Conservation (phyloP, 1,140 invertebrate species). For the Drosophila melanica region DNA sequence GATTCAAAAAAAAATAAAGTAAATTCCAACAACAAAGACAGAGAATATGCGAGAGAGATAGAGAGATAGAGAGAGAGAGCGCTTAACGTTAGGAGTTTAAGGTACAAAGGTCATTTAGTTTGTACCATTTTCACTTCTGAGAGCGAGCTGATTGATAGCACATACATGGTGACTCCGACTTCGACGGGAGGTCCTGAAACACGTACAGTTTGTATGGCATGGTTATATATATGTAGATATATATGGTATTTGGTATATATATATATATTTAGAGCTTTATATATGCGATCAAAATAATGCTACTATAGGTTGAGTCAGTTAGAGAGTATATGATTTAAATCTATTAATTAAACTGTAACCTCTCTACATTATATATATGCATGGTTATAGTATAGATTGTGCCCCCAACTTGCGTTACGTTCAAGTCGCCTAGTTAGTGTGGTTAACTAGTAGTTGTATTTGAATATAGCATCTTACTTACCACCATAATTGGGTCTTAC, state of each 20-base stretch:
- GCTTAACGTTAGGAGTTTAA: slow-evolving; percentile 60
- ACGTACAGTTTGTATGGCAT: slow-evolving; percentile 66
- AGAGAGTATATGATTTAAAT: slow-evolving; percentile 1
- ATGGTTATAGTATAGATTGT: slow-evolving; percentile 17
- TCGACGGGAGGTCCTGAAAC: slow-evolving; percentile 96
- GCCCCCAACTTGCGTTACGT: slow-evolving; percentile 59
- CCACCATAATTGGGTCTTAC: slow-evolving; percentile 99
- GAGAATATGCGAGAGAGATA: slow-evolving; percentile 50
- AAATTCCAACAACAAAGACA: slow-evolving; percentile 69
- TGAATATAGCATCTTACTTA: slow-evolving; percentile 86
- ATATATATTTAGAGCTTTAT: slow-evolving; percentile 2
- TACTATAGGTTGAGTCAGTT: neutral
- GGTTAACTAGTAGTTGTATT: slow-evolving; percentile 33
- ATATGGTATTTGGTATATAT: neutral
- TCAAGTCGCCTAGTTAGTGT: slow-evolving; percentile 58
- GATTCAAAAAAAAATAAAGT: slow-evolving; percentile 28
- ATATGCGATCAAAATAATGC: slow-evolving; percentile 2
- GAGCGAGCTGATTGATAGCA: slow-evolving; percentile 99
- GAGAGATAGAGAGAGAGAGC: slow-evolving; percentile 47
- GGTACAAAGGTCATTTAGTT: slow-evolving; percentile 82
- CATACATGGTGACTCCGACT: slow-evolving; percentile 99
- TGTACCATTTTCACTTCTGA: slow-evolving; percentile 99
- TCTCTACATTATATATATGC: too few relatives aligned
- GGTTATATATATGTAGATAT: slow-evolving; percentile 6
- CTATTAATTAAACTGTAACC: too few relatives aligned